phyloP scores from a whole-genome alignment of 2,888 invertebrate genomes.

The Drosophila monieri region DNA sequence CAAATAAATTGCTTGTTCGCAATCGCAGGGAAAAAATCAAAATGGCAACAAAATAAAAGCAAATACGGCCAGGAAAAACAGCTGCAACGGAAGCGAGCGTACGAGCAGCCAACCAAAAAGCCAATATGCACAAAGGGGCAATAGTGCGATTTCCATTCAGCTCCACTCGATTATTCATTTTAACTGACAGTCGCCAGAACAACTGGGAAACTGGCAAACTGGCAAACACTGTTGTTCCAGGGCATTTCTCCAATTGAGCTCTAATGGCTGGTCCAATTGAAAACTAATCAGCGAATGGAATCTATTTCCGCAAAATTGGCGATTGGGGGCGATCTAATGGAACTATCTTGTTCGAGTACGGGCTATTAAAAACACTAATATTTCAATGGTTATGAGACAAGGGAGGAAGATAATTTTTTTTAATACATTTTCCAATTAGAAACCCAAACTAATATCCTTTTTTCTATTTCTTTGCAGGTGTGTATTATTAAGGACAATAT shows the following conservation, averaged over 20 bases:
- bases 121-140: slow-evolving; percentile 38
- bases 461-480: slow-evolving; percentile 47
- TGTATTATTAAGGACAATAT: slow-evolving; percentile 17
- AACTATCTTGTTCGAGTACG: slow-evolving; percentile 1
- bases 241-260: slow-evolving; percentile 37
- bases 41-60: neutral
- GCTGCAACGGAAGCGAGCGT: slow-evolving; percentile 44
- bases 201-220: slow-evolving; percentile 15
- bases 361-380: neutral
- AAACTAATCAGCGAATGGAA: slow-evolving; percentile 47
- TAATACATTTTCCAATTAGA: no score
- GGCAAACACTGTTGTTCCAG: slow-evolving; percentile 12
- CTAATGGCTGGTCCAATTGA: slow-evolving; percentile 45
- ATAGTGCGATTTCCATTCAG: slow-evolving; percentile 10
- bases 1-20: slow-evolving; percentile 65
- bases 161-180: slow-evolving; percentile 41
- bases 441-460: slow-evolving; percentile 3
- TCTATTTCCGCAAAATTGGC: slow-evolving; percentile 21
- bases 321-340: slow-evolving; percentile 10
- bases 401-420: neutral
- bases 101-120: slow-evolving; percentile 25
- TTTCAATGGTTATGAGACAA: neutral
- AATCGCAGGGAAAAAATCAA: slow-evolving; percentile 9
- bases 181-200: slow-evolving; percentile 31
- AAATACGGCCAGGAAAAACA: slow-evolving; percentile 19